Percentiles rank a stretch among this genome's conserved stretches.
phyloP scores from a whole-genome alignment of 2,797 vertebrate species.

The Octomys mimax region DNA sequence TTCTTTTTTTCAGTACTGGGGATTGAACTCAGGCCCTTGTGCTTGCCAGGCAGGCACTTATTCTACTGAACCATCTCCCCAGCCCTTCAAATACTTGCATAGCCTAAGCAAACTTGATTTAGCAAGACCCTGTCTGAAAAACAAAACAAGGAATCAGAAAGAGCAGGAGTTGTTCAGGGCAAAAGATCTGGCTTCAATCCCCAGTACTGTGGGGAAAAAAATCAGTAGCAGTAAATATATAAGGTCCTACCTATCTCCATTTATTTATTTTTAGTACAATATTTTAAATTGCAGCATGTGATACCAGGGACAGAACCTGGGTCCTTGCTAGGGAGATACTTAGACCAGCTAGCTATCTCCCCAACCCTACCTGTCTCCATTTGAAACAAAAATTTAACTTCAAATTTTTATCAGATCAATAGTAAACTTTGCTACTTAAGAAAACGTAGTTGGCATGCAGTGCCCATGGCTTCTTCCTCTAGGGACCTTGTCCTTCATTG shows the following conservation, averaged over 20 bases:
- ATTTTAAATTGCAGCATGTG: no score
- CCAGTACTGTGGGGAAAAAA: no score
- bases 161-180: background rate
- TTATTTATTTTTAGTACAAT: background rate
- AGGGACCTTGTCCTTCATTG: background rate
- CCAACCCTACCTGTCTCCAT: background rate
- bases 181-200: background rate
- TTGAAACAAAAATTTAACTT: conserved; percentile 18
- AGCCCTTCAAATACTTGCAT: background rate
- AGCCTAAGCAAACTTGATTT: background rate
- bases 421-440: background rate
- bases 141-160: background rate
- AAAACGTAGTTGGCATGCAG: background rate
- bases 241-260: background rate
- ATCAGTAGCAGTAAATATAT: background rate
- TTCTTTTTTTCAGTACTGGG: no score
- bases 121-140: background rate
- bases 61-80: no score
- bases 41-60: no score
- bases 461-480: background rate
- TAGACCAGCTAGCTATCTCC: no score
- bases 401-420: background rate
- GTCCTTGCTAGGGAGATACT: no score
- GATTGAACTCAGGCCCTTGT: no score
- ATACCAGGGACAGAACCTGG: no score